Evolutionary conservation across 2,113 vertebrate species (phyloP).

Genomic region (Benitochromis conjunctus): DNA sequence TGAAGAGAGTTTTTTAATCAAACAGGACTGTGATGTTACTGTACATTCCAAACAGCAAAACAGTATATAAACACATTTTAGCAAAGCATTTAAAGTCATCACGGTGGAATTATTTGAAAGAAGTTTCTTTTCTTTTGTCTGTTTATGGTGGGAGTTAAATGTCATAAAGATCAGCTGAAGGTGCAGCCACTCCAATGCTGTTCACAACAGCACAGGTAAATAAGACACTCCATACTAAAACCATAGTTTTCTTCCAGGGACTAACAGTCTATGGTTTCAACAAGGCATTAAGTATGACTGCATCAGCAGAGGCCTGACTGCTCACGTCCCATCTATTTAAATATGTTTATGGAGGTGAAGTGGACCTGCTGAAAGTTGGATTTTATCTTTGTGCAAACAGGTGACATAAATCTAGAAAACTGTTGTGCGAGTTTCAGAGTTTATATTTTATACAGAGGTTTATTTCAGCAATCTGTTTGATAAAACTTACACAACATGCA

Average conservation of each 20-base stretch:
- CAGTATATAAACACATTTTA: background rate
- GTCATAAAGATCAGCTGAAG: background rate
- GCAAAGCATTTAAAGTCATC: conserved; percentile 1
- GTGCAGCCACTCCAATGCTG: background rate
- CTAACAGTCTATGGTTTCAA: background rate
- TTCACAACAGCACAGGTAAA: background rate
- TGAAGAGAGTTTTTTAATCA: background rate
- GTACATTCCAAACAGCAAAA: conserved; percentile 51
- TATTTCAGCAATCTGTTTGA: conserved; percentile 42
- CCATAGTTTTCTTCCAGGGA: background rate
- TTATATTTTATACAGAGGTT: conserved; percentile 71
- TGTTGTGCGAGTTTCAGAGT: conserved; percentile 57
- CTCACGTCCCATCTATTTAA: background rate
- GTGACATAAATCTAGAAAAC: conserved; percentile 42
- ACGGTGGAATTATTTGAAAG: background rate
- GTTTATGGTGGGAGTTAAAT: background rate
- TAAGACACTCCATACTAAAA: background rate
- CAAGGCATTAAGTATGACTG: background rate
- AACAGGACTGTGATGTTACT: conserved; percentile 18
- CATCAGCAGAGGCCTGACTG: background rate
- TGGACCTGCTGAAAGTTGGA: background rate
- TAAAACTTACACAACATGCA: background rate
- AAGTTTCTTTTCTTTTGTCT: background rate
- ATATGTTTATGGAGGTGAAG: background rate
- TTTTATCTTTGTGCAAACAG: conserved; percentile 25